Percentiles rank a stretch among this genome's conserved stretches.
phyloP scores from a whole-genome alignment of 1,140 invertebrate species.

The Diplogasteroides magnus region DNA sequence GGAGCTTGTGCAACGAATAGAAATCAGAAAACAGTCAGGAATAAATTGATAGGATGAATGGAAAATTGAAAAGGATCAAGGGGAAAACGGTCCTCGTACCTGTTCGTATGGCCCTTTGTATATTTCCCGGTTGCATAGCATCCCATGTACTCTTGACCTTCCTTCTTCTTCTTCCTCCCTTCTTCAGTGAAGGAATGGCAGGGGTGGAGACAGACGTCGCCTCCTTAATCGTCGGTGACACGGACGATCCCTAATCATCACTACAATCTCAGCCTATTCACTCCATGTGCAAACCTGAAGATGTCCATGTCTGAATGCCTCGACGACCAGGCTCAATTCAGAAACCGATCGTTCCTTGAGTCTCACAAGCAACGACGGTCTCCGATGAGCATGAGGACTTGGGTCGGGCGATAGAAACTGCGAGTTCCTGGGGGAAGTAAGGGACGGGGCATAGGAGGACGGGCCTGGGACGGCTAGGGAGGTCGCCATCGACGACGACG shows the following conservation, averaged over 20 bases:
- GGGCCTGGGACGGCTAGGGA: background rate
- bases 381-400: background rate
- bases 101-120: background rate
- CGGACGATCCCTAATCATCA: too few relatives aligned
- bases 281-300: too few relatives aligned
- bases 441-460: too few relatives aligned
- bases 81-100: too few relatives aligned
- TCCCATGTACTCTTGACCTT: constrained; percentile 29
- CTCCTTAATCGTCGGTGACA: background rate
- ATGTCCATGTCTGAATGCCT: background rate
- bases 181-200: background rate
- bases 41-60: too few relatives aligned
- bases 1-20: too few relatives aligned
- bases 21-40: too few relatives aligned
- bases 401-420: background rate
- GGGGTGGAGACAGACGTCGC: too few relatives aligned
- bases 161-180: constrained; percentile 13
- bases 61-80: too few relatives aligned
- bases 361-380: background rate
- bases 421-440: too few relatives aligned
- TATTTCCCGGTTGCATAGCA: constrained; percentile 30
- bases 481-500: background rate
- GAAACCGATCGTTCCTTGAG: background rate
- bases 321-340: background rate
- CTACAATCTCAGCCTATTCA: too few relatives aligned